Base-by-base conservation (phyloP, 2,888 invertebrate genomes). In the Cremastinae sp. region DNA sequence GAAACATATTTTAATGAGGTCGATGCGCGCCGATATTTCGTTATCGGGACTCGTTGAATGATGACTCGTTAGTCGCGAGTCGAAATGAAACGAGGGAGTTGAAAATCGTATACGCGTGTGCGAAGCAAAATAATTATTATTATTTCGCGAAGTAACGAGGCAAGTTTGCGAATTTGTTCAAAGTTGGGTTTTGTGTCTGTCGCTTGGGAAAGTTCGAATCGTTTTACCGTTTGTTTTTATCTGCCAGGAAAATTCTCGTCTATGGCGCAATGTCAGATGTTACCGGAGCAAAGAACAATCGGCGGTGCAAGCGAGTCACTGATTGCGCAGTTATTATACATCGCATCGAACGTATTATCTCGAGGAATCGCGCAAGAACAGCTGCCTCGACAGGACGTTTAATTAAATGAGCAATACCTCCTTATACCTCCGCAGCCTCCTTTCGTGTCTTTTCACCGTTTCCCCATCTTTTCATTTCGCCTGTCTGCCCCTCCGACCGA, bases 331-430 rank as follows among this genome's bases (percentile, higher is more conserved):
- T 65, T 47, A 28, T n/a, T 68, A 65, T 47, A 69, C 64, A 75
- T 68, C 61, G 54, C 70, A 69, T 65, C 51, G 28, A 70, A 68
- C 12, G 71, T 68, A 68, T 75, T 75, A 78, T 75, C 68, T 49
- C 43, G 8, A 56, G 65, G 58, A 68, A 58, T 43, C 64, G 69
- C n/a, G 58, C 54, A 64, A 78, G 75, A 74, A 74, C 76, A 75
- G 79, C 78, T 77, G 79, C 47, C 59, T 54, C 22, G 51, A 20
- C 28, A 69, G 65, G 10, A 59, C 61, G 51, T 80, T 80, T 80
- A 80, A 80, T 80, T 80, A 80, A 80, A 78, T 76, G 74, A 71
- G 74, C 75, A 73, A 78, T 70, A 65, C 58, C 36, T 20, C 49
- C 61, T 51, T n/a, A n/a, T n/a, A n/a, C n/a, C 49, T 53, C 47